Evolutionary conservation across 2,888 invertebrate genomes (phyloP), one percentile per base, ranked within the genome.

Genomic region (Hydraecia micacea): DNA sequence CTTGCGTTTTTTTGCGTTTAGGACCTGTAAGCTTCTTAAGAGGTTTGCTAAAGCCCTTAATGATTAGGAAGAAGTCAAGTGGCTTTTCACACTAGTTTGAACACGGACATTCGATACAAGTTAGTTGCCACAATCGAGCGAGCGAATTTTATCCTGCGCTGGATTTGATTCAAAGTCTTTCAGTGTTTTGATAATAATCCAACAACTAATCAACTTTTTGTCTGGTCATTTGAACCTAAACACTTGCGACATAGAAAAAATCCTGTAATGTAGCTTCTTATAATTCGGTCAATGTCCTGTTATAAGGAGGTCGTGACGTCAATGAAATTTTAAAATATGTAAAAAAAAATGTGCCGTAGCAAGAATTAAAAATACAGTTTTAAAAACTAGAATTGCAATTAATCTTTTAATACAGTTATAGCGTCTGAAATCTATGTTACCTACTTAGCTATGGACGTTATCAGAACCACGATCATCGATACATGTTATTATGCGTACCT

Each of bases 311-410:
- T 13, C 25, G 6, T 52, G 60, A 77, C 13, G 25, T 32, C 28
- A 39, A 21, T 15, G 18, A 49, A 49, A 73, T 62, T 28, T 32
- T 21, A 15, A 63, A 25, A 39, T 25, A 18, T 25, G 7, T 15
- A 49, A 75, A 63, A 75, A 52, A 73, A 32, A n/a, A 52, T 52
- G 13, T 62, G 63, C 74, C 39, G 62, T 63, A 52, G 5, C 28
- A 49, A 18, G 9, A 42, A 49, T 39, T 68, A 6, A 52, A 73
- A 63, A n/a, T 63, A 74, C 62, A 18, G 74, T 75, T 52, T n/a
- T 2, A 18, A 39, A 75, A 62, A 9, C 21, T 49, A 72, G 72
- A 60, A 49, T 28, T 49, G 25, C 6, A 42, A 63, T 49, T 36
- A 60, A 62, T 49, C 5, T 72, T 72, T 0, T 25, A 28, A 4